Conservation (phyloP, 1,140 invertebrate species). For the Ruditapes philippinarum region DNA sequence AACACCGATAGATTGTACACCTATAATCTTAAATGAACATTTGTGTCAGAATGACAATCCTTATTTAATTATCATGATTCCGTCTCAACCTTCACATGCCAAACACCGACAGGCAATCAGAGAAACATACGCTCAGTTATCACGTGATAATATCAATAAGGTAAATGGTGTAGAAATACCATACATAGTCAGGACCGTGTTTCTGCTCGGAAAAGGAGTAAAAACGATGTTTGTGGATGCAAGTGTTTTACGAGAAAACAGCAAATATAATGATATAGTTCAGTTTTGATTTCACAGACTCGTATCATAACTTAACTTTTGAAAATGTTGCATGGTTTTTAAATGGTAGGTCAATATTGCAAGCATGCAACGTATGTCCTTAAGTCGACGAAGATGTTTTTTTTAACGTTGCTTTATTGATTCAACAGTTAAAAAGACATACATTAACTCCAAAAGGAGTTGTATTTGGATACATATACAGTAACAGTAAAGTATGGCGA, state of each 20-base stretch:
- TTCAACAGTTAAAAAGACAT: background rate
- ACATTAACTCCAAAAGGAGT: background rate
- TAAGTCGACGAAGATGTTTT: conserved; percentile 15
- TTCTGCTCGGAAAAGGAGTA: background rate
- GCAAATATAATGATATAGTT: background rate
- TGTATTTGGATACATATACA: background rate
- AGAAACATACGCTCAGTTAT: background rate
- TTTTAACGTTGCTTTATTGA: background rate
- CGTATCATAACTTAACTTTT: background rate
- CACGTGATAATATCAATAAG: background rate
- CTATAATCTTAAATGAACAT: too few relatives aligned
- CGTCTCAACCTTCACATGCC: background rate
- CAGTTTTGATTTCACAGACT: background rate
- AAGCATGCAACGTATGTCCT: background rate
- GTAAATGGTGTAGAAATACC: background rate
- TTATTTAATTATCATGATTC: background rate
- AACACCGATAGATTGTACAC: too few relatives aligned
- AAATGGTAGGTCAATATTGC: background rate
- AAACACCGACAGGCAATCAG: background rate
- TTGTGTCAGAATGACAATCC: background rate
- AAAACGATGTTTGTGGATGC: background rate
- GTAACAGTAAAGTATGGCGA: background rate
- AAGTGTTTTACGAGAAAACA: background rate
- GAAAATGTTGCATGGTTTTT: conserved; percentile 8
- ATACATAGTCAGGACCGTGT: background rate